phyloP scores from a whole-genome alignment of 2,888 invertebrate species.

The Lomographa bimaculata region DNA sequence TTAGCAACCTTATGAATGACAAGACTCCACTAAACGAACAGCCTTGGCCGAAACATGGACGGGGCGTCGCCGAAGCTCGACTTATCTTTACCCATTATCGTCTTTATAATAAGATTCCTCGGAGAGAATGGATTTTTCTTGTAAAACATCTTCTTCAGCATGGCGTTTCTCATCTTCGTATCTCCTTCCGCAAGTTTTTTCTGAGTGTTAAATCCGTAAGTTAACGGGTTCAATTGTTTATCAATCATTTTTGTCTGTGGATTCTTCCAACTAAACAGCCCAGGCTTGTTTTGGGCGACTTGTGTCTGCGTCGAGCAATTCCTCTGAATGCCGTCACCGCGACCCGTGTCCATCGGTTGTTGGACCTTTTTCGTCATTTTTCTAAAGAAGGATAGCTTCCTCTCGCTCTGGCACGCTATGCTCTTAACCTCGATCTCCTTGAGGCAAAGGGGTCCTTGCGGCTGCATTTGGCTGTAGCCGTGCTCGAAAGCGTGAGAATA shows the following conservation, averaged over 20 bases:
- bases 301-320: constrained; percentile 45
- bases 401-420: constrained; percentile 68
- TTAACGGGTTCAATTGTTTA: constrained; percentile 39
- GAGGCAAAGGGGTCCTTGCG: constrained; percentile 63
- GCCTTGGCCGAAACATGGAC: constrained; percentile 47
- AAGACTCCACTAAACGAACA: constrained; percentile 55
- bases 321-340: constrained; percentile 31
- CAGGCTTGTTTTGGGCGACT: constrained; percentile 33
- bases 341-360: constrained; percentile 26
- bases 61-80: constrained; percentile 58
- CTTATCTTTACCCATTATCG: constrained; percentile 64
- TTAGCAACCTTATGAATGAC: constrained; percentile 34
- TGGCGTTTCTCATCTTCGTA: constrained; percentile 56
- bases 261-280: constrained; percentile 53
- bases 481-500: constrained; percentile 38
- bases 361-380: constrained; percentile 56
- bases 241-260: constrained; percentile 46
- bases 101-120: constrained; percentile 59
- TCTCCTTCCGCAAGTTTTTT: constrained; percentile 59
- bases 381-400: constrained; percentile 59
- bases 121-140: constrained; percentile 73
- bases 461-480: constrained; percentile 40
- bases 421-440: constrained; percentile 75
- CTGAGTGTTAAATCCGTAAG: constrained; percentile 53
- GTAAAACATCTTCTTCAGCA: constrained; percentile 65